Percentiles rank a stretch among this genome's conserved stretches.
Conservation (phyloP, 2,797 vertebrate species). For the Pampus argenteus region DNA sequence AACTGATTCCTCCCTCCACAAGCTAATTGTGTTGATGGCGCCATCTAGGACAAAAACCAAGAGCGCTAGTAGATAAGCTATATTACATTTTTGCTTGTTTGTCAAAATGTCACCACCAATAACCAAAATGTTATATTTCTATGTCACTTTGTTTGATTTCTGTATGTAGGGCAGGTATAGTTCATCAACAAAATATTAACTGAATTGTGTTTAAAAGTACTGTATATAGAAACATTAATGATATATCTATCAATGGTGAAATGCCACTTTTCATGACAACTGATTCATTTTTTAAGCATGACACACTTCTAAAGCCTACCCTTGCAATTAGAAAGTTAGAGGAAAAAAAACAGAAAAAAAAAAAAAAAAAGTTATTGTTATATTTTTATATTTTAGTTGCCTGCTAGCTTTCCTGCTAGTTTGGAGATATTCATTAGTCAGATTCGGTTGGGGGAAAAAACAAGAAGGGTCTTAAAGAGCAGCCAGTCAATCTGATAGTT, state of each 20-base stretch:
- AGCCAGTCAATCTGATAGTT: slow-evolving; percentile 22
- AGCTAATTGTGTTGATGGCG: slow-evolving; percentile 70
- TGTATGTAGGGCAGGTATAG: slow-evolving; percentile 83
- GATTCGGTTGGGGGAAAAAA: slow-evolving; percentile 29
- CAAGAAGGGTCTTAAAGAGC: slow-evolving; percentile 23
- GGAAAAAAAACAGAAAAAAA: slow-evolving; percentile 58
- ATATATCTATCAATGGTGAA: slow-evolving; percentile 90
- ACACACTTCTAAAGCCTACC: slow-evolving; percentile 92
- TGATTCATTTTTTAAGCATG: slow-evolving; percentile 92
- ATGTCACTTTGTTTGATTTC: slow-evolving; percentile 89
- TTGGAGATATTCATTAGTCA: slow-evolving; percentile 50
- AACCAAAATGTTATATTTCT: slow-evolving; percentile 93
- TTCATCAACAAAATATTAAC: slow-evolving; percentile 86
- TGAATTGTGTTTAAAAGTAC: slow-evolving; percentile 83
- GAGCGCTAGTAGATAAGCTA: slow-evolving; percentile 84
- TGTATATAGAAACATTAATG: slow-evolving; percentile 76
- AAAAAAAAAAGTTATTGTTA: slow-evolving; percentile 87
- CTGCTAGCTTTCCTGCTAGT: slow-evolving; percentile 76
- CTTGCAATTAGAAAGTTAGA: slow-evolving; percentile 78
- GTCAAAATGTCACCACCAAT: slow-evolving; percentile 89
- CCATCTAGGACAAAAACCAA: slow-evolving; percentile 62
- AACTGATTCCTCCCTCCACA: slow-evolving; percentile 77
- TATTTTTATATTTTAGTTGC: slow-evolving; percentile 94
- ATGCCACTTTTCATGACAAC: slow-evolving; percentile 92
- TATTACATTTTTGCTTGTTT: slow-evolving; percentile 89